Conservation (phyloP, 2,797 vertebrate genomes). For the Coilia nasus region DNA sequence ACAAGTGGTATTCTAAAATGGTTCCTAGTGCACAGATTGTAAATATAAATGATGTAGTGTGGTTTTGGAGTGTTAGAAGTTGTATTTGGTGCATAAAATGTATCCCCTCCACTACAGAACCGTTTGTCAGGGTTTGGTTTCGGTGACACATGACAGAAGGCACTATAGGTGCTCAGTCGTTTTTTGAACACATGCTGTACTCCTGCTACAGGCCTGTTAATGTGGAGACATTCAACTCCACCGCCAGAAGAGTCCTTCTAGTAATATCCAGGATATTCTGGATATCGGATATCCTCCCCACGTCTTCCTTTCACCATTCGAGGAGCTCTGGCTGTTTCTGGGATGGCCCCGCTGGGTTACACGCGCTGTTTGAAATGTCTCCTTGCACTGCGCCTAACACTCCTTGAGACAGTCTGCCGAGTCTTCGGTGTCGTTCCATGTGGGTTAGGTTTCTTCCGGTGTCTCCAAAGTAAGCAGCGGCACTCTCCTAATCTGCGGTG, state of each 20-base stretch:
- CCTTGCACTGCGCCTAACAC: neutral
- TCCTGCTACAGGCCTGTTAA: neutral
- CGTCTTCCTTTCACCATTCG: neutral
- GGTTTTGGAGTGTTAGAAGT: too few species aligned
- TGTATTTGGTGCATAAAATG: too few species aligned
- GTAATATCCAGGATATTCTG: neutral
- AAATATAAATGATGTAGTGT: too few species aligned
- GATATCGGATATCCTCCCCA: constrained; percentile 6
- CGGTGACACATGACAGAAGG: neutral
- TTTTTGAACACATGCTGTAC: neutral
- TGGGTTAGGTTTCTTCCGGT: constrained; percentile 15
- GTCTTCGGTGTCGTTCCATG: neutral
- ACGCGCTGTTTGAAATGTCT: neutral
- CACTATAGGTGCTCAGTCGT: neutral
- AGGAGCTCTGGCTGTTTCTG: neutral
- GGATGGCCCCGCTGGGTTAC: neutral
- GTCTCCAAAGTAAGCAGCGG: constrained; percentile 45
- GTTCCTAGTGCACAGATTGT: too few species aligned
- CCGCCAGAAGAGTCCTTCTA: neutral
- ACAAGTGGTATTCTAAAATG: too few species aligned
- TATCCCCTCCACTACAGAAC: too few species aligned
- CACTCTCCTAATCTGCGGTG: constrained; percentile 19
- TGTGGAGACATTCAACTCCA: neutral
- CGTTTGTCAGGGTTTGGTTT: neutral
- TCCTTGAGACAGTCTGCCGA: constrained; percentile 7